These are phyloP conservation scores for Tokudaia tokunoshimensis DNA, from an alignment of 2,797 vertebrate genomes.

Conservation along the genomic window DNA sequence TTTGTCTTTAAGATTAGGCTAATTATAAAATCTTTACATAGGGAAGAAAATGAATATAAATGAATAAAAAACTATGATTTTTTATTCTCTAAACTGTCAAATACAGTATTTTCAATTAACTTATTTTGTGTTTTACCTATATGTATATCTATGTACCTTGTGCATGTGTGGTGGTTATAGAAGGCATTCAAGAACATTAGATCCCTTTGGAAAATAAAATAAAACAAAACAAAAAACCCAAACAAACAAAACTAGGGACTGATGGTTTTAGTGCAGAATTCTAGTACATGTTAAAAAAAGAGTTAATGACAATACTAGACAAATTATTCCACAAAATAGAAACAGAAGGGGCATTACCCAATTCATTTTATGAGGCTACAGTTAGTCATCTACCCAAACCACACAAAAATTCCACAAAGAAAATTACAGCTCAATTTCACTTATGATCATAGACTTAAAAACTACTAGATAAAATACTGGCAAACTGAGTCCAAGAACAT, in stretches of 20 bases:
- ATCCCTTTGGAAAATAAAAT: neutral
- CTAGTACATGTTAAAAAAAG: neutral
- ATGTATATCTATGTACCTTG: neutral
- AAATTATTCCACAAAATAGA: neutral
- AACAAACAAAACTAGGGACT: too few species aligned
- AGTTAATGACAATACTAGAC: neutral
- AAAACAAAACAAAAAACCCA: too few species aligned
- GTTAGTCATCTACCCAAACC: neutral
- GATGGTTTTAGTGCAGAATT: neutral
- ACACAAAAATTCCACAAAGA: neutral
- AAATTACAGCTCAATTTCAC: neutral
- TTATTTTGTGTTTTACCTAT: neutral
- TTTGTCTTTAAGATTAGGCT: neutral
- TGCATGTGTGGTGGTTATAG: neutral
- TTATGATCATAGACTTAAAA: too few species aligned
- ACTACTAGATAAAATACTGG: too few species aligned
- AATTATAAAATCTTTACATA: neutral
- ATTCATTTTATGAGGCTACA: neutral
- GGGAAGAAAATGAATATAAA: neutral
- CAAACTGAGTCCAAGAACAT: neutral
- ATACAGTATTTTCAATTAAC: neutral
- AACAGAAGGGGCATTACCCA: neutral
- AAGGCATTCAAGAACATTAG: neutral
- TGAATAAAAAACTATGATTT: neutral
- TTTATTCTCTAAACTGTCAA: neutral